Percentiles rank a stretch among this genome's conserved stretches.
Evolutionary conservation across 2,888 invertebrate genomes (phyloP).

Genomic region (Euzophera pinguis): DNA sequence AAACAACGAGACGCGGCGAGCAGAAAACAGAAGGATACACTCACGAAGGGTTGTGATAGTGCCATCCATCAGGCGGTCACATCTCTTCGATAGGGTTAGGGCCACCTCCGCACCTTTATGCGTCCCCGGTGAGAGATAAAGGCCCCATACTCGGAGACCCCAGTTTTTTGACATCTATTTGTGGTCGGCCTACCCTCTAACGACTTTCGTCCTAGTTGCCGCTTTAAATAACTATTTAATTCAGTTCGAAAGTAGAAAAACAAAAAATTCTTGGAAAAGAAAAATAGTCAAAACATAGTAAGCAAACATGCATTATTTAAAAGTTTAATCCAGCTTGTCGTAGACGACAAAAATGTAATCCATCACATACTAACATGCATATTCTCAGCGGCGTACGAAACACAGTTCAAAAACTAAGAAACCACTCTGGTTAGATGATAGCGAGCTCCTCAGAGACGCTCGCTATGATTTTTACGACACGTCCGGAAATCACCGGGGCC

Average conservation of each 20-base stretch:
- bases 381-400: constrained; percentile 23
- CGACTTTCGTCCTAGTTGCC: constrained; percentile 45
- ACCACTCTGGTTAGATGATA: constrained; percentile 13
- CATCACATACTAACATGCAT: constrained; percentile 48
- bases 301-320: constrained; percentile 53
- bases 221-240: constrained; percentile 15
- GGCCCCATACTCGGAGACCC: constrained; percentile 63
- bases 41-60: constrained; percentile 65
- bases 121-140: constrained; percentile 73
- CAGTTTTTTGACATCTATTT: constrained; percentile 79
- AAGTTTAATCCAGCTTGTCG: constrained; percentile 60
- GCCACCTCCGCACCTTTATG: constrained; percentile 77
- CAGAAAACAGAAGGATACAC: constrained; percentile 61
- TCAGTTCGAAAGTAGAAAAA: constrained; percentile 23
- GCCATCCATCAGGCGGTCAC: constrained; percentile 76
- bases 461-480: constrained; percentile 69
- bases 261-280: constrained; percentile 11
- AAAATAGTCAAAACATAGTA: constrained; percentile 26
- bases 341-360: constrained; percentile 66
- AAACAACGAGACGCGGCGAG: constrained; percentile 59
- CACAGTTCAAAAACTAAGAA: constrained; percentile 31
- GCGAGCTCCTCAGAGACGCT: constrained; percentile 37
- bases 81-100: constrained; percentile 78
- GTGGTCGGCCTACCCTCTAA: constrained; percentile 72
- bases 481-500: constrained; percentile 68